Evolutionary conservation across 2,888 invertebrate species (phyloP).

Genomic region (Perizoma flavofasciatum): DNA sequence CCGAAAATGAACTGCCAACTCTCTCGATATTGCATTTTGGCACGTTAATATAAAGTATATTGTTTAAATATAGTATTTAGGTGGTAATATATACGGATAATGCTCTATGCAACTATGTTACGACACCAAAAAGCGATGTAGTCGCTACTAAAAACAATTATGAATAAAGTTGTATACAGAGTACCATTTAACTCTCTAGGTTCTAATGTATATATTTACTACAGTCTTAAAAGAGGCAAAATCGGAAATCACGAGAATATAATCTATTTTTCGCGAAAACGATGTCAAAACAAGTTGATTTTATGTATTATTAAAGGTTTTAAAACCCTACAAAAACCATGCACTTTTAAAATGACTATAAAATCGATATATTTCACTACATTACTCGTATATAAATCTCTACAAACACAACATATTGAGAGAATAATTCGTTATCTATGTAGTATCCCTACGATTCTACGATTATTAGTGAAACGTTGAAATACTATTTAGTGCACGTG

Average conservation of each 20-base stretch:
- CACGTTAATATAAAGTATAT: conserved; percentile 9
- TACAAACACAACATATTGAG: conserved; percentile 36
- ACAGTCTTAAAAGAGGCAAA: conserved; percentile 16
- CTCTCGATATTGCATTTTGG: conserved; percentile 19
- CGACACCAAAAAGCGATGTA: neutral
- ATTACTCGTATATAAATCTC: conserved; percentile 36
- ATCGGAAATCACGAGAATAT: neutral
- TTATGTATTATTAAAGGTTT: neutral
- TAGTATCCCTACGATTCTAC: conserved; percentile 25
- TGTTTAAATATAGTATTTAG: neutral
- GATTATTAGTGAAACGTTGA: conserved; percentile 21
- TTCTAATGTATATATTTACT: conserved; percentile 47
- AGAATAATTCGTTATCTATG: conserved; percentile 31
- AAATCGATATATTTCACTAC: conserved; percentile 43
- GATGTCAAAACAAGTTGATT: neutral
- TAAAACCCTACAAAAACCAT: conserved; percentile 25
- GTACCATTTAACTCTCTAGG: neutral
- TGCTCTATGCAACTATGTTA: too few relatives aligned
- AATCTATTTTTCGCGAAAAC: too few relatives aligned
- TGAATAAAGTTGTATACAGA: neutral
- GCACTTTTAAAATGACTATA: conserved; percentile 37
- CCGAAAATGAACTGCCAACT: conserved; percentile 19
- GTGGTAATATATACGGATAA: too few relatives aligned
- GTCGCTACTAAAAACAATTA: neutral
- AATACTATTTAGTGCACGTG: conserved; percentile 38